Evolutionary conservation across 2,888 invertebrate genomes (phyloP), one percentile per base, ranked within the genome.

Genomic region (Clostera curtula): DNA sequence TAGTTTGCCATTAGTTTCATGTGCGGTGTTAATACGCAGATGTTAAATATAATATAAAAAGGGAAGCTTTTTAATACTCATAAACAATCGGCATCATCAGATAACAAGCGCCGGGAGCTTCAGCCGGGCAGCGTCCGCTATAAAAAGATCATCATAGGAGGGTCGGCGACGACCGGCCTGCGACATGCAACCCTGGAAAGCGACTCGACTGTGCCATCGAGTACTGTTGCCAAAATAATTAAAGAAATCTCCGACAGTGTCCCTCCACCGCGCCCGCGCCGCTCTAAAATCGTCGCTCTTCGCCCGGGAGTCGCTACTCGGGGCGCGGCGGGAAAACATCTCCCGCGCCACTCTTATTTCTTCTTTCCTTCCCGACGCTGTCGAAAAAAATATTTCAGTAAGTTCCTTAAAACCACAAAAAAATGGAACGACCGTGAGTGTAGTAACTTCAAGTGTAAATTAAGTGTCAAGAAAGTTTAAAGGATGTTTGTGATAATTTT

Each of bases 201-300:
- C 76, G 77, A 75, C 71, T 75, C 76, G 72, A 64, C 82, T 75
- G 74, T 80, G 80, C 84, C 82, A 83, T 74, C 80, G 74, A 72
- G 82, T 83, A 82, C 84, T 85, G 86, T 87, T 90, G 90, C 90
- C 90, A 90, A 90, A 90, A 90, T 89, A 88, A 90, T 90, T 89
- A 89, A 88, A 88, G 89, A 87, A 89, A 88, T 87, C 87, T 85
- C 85, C 84, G 83, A 69, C 80, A 74, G 70, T 84, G 85, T 85
- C 82, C 76, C 82, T 89, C 85, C 86, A 86, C 65, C 59, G 85
- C 86, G 84, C 86, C 84, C 85, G 86, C 85, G 83, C 85, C 83
- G 84, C 82, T 76, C 83, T 83, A 83, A 80, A 83, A 82, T 67
- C 80, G 83, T 83, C 82, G 79, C 84, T 82, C 83, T 82, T 71